Conservation (phyloP, 2,113 vertebrate species). For the Neogobius melanostomus region DNA sequence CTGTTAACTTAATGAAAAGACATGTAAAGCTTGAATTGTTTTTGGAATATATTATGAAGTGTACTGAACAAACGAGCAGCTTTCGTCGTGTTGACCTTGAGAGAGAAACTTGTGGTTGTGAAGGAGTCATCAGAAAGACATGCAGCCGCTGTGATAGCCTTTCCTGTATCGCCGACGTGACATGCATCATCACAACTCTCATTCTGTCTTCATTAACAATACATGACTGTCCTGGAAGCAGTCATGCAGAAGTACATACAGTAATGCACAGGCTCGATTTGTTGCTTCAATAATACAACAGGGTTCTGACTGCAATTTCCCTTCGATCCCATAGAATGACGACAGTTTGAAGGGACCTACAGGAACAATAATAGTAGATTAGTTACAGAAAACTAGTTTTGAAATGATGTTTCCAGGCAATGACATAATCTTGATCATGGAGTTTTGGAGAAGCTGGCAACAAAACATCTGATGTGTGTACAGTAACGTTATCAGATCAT, state of each 20-base stretch:
- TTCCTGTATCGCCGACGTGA: slow-evolving; percentile 26
- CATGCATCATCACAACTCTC: slow-evolving; percentile 20
- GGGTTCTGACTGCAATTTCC: too few species aligned
- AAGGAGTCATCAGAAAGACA: slow-evolving; percentile 52
- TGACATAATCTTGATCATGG: too few species aligned
- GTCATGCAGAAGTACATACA: background rate
- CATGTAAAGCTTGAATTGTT: slow-evolving; percentile 35
- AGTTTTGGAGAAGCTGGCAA: too few species aligned
- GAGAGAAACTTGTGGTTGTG: slow-evolving; percentile 43
- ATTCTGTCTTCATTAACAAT: slow-evolving; percentile 53
- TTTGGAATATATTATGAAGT: slow-evolving; percentile 42
- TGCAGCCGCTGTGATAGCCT: slow-evolving; percentile 23
- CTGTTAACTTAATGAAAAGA: slow-evolving; percentile 61
- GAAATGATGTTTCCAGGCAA: too few species aligned
- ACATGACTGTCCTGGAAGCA: slow-evolving; percentile 13
- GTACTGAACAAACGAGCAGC: slow-evolving; percentile 49
- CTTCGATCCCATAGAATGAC: too few species aligned
- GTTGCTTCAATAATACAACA: background rate
- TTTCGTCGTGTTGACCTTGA: slow-evolving; percentile 63
- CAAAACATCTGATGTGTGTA: too few species aligned
- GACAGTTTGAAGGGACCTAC: too few species aligned
- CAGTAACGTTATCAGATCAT: too few species aligned
- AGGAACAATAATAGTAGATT: too few species aligned
- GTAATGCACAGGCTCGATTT: background rate
- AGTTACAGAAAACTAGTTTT: too few species aligned